These are phyloP conservation scores for Tokudaia tokunoshimensis DNA, from an alignment of 2,797 vertebrate species.

Conservation along the genomic window DNA sequence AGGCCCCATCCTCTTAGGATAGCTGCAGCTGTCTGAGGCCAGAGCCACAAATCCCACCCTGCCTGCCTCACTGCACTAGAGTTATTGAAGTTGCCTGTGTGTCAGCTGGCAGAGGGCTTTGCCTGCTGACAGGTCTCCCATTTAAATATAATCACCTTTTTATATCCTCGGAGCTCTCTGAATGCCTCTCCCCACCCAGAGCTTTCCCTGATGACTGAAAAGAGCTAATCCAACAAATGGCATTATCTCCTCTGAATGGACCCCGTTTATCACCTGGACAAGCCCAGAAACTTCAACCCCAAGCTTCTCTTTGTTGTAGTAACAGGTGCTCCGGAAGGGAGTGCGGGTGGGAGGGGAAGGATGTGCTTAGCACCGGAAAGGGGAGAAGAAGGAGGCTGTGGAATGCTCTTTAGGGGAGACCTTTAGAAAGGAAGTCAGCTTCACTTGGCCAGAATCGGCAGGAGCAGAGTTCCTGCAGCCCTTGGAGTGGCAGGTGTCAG, in stretches of 20 bases:
- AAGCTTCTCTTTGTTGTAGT: slow-evolving; percentile 78
- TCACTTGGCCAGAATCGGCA: background rate
- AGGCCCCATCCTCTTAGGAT: background rate
- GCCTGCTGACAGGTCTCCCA: slow-evolving; percentile 69
- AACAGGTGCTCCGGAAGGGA: slow-evolving; percentile 79
- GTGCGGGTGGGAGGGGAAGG: background rate
- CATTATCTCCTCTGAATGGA: slow-evolving; percentile 76
- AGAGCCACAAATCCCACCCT: slow-evolving; percentile 55
- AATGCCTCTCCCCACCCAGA: slow-evolving; percentile 64
- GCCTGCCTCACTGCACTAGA: background rate
- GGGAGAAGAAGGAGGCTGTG: slow-evolving; percentile 14
- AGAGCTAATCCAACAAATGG: slow-evolving; percentile 75
- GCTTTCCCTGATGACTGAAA: slow-evolving; percentile 75
- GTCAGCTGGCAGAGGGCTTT: slow-evolving; percentile 60
- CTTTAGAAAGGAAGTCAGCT: slow-evolving; percentile 56
- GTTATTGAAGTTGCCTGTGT: slow-evolving; percentile 27
- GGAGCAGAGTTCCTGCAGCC: background rate
- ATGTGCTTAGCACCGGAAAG: slow-evolving; percentile 38
- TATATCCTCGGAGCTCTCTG: slow-evolving; percentile 62
- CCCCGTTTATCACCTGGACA: slow-evolving; percentile 79
- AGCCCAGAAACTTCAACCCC: slow-evolving; percentile 63
- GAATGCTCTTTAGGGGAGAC: slow-evolving; percentile 60
- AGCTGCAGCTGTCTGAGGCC: slow-evolving; percentile 40
- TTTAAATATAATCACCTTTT: slow-evolving; percentile 80
- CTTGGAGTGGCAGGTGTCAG: background rate